Base-by-base conservation (phyloP, 2,797 vertebrate genomes). In the Urocyon cinereoargenteus region DNA sequence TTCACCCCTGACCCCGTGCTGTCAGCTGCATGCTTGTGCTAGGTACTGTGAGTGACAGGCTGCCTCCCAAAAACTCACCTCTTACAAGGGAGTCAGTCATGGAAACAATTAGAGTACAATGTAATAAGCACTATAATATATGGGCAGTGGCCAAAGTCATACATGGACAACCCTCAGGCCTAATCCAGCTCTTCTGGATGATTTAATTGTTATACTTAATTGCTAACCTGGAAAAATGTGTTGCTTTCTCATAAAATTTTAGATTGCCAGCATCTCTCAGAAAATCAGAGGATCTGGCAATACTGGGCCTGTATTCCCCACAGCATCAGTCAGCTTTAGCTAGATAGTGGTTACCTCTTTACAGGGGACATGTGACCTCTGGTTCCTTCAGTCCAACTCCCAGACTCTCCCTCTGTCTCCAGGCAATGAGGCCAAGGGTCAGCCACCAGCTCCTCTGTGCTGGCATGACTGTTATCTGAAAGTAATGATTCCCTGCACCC, bases 161-260 rank as follows among this genome's bases (percentile, higher is more conserved):
- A 96, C 34, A 81, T 2, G 61, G 86, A 90, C 51, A 62, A 70
- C 9, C 19, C 6, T 49, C 61, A 66, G 64, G 64, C 59, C 49
- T 34, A 83, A 82, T 49, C 22, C 19, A 78, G 59, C 45, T 53
- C 14, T 40, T 2, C 26, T 0, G 18, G 18, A 8, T 7, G 28
- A 79, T 28, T 94, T 51, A 26, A 40, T 11, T n/a, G 66, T 86
- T 94, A 72, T 49, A 53, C 82, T 62, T 13, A 49, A 31, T 59
- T 62, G 28, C 36, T 91, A 70, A 79, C 10, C 10, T 95, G 40
- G 62, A 88, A 82, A 91, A 45, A 70, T 12, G 1, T 77, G 45
- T 53, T 94, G 45, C 77, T 92, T 40, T 85, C 73, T 91, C 18
- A 28, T 72, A 82, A 86, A 77, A 89, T 36, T 83, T 86, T 36